Base-by-base conservation (phyloP, 2,888 invertebrate genomes). In the Beris chalybata region DNA sequence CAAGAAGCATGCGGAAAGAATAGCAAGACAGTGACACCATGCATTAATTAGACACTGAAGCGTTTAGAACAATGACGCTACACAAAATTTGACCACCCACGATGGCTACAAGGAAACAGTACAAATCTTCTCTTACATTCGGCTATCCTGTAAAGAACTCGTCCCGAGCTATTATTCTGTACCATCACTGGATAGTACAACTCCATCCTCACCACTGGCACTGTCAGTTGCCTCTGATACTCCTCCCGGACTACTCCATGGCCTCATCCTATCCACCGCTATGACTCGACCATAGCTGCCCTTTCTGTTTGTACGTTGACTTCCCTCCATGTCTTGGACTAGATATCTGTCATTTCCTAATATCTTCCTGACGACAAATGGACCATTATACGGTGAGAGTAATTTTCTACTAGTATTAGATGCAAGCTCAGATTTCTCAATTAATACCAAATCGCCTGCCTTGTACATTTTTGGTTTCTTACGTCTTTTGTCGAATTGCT, bases 371-470 rank as follows among this genome's bases (percentile, higher is more conserved):
- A 73, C 69, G 32, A 67, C 70, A 66, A 73, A 73, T 15, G 74
- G 75, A 15, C 74, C 74, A 64, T 71, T 72, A 68, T 67, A 74
- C 43, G 71, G 72, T 3, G 72, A 71, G 13, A 73, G 69, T 12
- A 73, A 64, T 65, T 74, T 74, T 54, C 72, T 71, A 64, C 71
- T 72, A 32, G 57, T 63, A 5, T 71, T 71, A 5, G 56, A 63
- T 3, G 70, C 67, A 44, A 61, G 67, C 47, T 71, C 72, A 9
- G 65, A 56, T 54, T 74, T 73, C 53, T 69, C 50, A 7, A 74
- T 70, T 71, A 74, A 71, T 4, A 75, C 73, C n/a, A 72, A 65
- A 53, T 74, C 73, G 9, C 72, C 73, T 38, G 66, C 66, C 50
- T 56, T 9, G 63, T 66, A 71, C 30, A 54, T 45, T 9, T 31